Evolutionary conservation across 1,140 invertebrate genomes (phyloP), one percentile per base, ranked within the genome.

Genomic region (Chymomyza costata): DNA sequence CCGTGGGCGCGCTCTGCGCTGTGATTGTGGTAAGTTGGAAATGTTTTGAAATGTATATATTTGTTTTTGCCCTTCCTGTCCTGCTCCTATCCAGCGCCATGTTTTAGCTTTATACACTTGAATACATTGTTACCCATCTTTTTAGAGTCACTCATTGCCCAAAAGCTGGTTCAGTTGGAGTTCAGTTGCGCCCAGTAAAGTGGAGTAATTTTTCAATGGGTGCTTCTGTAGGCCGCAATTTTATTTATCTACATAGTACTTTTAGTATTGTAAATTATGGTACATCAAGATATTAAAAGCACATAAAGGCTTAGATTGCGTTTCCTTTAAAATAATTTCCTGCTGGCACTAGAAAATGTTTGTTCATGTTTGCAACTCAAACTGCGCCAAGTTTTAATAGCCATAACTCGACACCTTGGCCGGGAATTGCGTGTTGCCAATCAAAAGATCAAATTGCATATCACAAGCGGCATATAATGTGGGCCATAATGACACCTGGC

Each of bases 1-100:
- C 67, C 6, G 88, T 91, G 54, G 90, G 90, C 1, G 62, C 87
- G 1, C 65, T 88, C 7, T 86, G 84, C 35, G 89, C 90, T 30
- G 51, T 89, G 40, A 67, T 91, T 60, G 86, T 90, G 69, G 90
- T 91, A 83, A 89, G 89, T 88, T 13, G 1, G 35, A 47, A 11
- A 13, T n/a, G 10, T 3, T 11, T n/a, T 11, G 7, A 13, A 1
- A 17, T 15, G 8, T 30, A 10, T n/a, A 6, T 1, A 44, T 38
- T 8, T 6, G 31, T 34, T 34, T 11, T 34, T n/a, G 7, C 16
- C 1, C 7, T 17, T 7, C 17, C 19, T 13, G 7, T 31, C 14
- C 43, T 21, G 8, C 30, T 6, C 7, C 8, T 6, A 16, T 15
- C 17, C 21, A 10, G 0, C 10, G n/a, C n/a, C n/a, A 35, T 21